These are phyloP conservation scores for Bolinopsis microptera DNA, from an alignment of 37 sponge, comb jelly and placozoan genomes.

Conservation along the genomic window DNA sequence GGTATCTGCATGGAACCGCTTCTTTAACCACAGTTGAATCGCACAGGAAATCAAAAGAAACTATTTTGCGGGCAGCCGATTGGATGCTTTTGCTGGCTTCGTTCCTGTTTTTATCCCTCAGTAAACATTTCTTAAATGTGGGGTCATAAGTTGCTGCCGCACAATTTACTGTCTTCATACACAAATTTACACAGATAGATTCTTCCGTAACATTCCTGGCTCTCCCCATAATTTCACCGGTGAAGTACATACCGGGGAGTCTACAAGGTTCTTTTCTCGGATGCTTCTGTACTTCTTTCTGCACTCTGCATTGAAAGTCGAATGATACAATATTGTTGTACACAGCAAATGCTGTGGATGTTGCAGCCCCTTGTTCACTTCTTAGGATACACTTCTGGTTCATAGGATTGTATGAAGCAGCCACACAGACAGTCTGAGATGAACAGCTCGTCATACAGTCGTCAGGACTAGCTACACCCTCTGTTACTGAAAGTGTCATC, in stretches of 20 bases:
- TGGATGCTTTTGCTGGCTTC: not conserved
- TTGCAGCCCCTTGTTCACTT: not conserved
- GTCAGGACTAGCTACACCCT: not conserved
- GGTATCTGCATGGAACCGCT: not conserved
- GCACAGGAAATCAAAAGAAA: not conserved
- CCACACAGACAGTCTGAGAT: not conserved
- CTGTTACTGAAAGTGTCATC: not conserved
- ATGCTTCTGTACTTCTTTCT: not conserved
- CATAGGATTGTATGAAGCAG: constrained; percentile 10
- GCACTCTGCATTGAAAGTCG: not conserved
- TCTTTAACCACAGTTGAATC: not conserved
- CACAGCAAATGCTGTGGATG: not conserved
- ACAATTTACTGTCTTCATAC: not conserved
- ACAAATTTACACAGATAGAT: not conserved
- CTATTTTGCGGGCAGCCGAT: not conserved
- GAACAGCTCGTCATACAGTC: constrained; percentile 15
- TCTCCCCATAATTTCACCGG: not conserved
- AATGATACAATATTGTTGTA: not conserved
- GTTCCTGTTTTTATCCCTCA: not conserved
- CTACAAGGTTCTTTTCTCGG: not conserved
- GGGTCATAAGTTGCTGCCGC: not conserved
- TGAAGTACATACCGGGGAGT: not conserved
- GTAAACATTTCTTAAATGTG: not conserved
- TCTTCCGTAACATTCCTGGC: not conserved
- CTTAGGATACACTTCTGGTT: not conserved